A percentile compares a stretch with the other conserved stretches of the same genome.
phyloP scores from a whole-genome alignment of 2,888 invertebrate genomes.

The Tortricodes alternella region DNA sequence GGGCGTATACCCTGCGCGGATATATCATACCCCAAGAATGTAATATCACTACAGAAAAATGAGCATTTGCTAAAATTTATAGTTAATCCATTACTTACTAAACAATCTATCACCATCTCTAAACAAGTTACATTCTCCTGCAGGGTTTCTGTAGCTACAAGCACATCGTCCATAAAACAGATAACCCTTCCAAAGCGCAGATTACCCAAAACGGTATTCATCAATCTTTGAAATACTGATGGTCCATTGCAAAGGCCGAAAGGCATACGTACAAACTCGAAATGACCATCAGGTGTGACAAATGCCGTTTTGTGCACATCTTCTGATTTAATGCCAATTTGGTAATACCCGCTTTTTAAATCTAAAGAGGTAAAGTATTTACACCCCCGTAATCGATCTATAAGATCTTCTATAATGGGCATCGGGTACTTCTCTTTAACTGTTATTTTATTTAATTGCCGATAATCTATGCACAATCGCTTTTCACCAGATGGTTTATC shows the following conservation, averaged over 20 bases:
- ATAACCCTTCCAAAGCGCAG: not conserved
- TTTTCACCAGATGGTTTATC: not conserved
- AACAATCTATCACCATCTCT: not conserved
- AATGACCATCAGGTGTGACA: not conserved
- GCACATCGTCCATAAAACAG: not conserved
- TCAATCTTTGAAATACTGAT: not conserved
- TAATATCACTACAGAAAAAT: not conserved
- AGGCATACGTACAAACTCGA: not conserved
- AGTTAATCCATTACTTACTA: not conserved
- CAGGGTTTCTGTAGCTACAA: not conserved
- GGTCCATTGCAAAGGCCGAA: not conserved
- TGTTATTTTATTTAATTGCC: too few species aligned
- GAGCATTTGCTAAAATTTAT: not conserved
- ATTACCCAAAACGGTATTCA: not conserved
- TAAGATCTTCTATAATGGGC: not conserved
- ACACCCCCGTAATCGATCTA: not conserved
- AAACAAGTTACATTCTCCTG: not conserved
- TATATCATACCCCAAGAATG: not conserved
- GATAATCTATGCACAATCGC: too few species aligned
- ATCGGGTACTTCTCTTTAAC: not conserved
- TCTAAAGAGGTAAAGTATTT: not conserved
- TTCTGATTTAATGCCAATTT: not conserved
- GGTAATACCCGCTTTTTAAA: not conserved
- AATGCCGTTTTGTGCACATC: not conserved
- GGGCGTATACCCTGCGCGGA: not conserved